Evolutionary conservation across 2,797 vertebrate genomes (phyloP), one percentile per base, ranked within the genome.

Genomic region (Enteromius thamalakanensis): DNA sequence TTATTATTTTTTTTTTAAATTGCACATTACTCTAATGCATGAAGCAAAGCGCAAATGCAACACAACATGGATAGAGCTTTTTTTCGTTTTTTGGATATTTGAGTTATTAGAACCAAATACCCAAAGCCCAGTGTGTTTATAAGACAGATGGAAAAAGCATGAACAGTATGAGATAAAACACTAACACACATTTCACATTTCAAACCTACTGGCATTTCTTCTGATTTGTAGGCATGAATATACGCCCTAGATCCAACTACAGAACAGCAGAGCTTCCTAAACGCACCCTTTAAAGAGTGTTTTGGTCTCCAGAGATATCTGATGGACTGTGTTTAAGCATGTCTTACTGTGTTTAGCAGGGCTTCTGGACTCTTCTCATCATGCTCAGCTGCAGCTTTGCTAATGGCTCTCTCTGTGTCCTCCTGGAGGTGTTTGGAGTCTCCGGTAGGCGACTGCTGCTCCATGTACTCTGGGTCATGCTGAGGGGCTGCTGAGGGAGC

Each of bases 381-480:
- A 90, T 96, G 95, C 76, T 98, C 96, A 37, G 95, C 92, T 60
- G 94, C 94, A 4, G 96, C 97, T 91, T 96, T 96, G 89, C 94
- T 94, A 91, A 99, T 98, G 85, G 96, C 95, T 89, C 93, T 94
- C 87, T 97, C 93, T 0, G 96, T 98, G 92, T 98, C 97, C 93
- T 98, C 96, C 92, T 97, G 97, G 88, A 97, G 94, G 90, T 97
- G 96, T 86, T 96, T 97, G 89, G 96, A 95, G 91, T 97, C 93
- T 71, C 96, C 96, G 0, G 92, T 95, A 90, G 96, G 96, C 5
- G 96, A 97, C 9, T 96, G 96, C 89, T 98, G 98, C 87, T 99
- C 98, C 96, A 99, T 96, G 93, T 99, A 98, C 88, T 98, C 97
- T 19, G 95, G 95, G 85, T 98, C 97, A 90, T 95, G 96, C 87